Conservation (phyloP, 2,113 vertebrate genomes). For the Monopterus albus region DNA sequence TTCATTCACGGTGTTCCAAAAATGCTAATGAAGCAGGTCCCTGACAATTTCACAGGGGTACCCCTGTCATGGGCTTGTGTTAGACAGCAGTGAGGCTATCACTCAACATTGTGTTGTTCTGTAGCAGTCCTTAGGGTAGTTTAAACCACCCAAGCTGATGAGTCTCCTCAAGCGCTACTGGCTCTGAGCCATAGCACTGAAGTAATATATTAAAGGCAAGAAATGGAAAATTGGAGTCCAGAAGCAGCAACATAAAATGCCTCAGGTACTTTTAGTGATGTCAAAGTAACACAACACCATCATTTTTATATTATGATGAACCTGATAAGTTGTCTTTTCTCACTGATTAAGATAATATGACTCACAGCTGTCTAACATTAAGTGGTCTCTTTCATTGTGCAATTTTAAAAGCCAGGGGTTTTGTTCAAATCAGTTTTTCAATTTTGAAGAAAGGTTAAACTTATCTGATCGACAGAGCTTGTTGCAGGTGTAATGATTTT, state of each 20-base stretch:
- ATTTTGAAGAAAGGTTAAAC: not conserved
- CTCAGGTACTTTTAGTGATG: slow-evolving; percentile 5
- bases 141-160: slow-evolving; percentile 33
- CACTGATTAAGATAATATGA: not conserved
- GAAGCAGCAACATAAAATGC: slow-evolving; percentile 17
- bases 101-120: too few relatives aligned
- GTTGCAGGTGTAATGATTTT: slow-evolving; percentile 42
- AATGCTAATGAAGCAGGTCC: slow-evolving; percentile 77
- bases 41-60: slow-evolving; percentile 72
- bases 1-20: slow-evolving; percentile 78
- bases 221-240: not conserved
- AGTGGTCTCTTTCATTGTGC: not conserved
- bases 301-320: not conserved
- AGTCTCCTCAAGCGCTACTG: slow-evolving; percentile 28
- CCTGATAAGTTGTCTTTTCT: not conserved
- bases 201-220: too few relatives aligned
- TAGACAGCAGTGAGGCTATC: slow-evolving; percentile 45
- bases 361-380: not conserved
- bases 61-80: slow-evolving; percentile 65
- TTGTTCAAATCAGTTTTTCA: not conserved
- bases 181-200: slow-evolving; percentile 20
- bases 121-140: slow-evolving; percentile 30
- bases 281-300: not conserved
- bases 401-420: not conserved
- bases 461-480: slow-evolving; percentile 43